Conservation (phyloP, 2,113 vertebrate genomes). For the Suricata suricatta region DNA sequence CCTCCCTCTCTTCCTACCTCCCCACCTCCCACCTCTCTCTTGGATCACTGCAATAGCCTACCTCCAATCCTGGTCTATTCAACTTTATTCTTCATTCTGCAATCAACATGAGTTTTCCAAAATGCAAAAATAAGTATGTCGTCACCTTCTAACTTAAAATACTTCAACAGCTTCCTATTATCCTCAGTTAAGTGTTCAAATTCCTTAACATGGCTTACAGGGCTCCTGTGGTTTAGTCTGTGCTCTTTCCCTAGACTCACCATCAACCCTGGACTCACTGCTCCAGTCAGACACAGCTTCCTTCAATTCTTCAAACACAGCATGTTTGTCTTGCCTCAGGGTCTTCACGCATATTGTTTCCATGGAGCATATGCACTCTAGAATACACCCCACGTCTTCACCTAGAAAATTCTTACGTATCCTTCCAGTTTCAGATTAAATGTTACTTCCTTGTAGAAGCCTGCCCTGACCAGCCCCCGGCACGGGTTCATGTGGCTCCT, state of each 20-base stretch:
- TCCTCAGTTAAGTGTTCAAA: not conserved
- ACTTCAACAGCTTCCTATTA: not conserved
- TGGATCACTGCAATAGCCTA: not conserved
- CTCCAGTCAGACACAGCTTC: not conserved
- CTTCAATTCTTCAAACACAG: not conserved
- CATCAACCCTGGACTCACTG: not conserved
- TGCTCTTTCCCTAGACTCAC: not conserved
- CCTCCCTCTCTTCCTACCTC: not conserved
- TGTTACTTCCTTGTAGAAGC: not conserved
- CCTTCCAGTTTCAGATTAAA: not conserved
- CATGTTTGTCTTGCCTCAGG: not conserved
- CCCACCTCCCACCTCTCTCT: not conserved
- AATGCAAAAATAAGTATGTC: not conserved
- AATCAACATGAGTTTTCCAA: not conserved
- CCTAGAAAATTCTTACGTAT: not conserved
- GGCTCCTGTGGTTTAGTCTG: not conserved
- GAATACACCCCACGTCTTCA: not conserved
- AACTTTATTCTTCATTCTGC: not conserved
- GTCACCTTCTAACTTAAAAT: constrained; percentile 4
- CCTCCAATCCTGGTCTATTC: not conserved
- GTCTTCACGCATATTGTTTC: not conserved
- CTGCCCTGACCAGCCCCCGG: not conserved
- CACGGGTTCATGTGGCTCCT: not conserved
- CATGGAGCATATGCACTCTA: not conserved
- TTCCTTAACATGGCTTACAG: not conserved